Conservation (phyloP, 2,797 vertebrate species). For the Trachops cirrhosus region DNA sequence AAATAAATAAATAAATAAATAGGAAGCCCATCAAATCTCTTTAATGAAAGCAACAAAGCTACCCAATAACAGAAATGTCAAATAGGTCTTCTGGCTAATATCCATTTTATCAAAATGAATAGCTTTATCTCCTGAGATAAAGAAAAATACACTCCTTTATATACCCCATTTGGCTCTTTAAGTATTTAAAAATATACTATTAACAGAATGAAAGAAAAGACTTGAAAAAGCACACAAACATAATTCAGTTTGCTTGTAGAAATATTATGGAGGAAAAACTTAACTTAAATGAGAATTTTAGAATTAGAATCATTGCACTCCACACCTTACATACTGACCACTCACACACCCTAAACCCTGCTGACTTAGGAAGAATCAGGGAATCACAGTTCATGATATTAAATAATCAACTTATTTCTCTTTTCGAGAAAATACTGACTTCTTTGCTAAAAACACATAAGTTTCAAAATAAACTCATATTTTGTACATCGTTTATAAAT, state of each 20-base stretch:
- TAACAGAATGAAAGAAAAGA: neutral
- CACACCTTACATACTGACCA: neutral
- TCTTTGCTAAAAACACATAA: conserved; percentile 20
- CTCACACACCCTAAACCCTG: neutral
- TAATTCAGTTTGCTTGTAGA: neutral
- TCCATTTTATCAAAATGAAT: conserved; percentile 19
- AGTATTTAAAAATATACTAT: neutral
- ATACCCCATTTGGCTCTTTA: neutral
- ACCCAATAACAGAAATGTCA: neutral
- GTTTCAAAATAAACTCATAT: neutral
- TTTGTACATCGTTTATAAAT: conserved; percentile 2
- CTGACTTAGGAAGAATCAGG: neutral
- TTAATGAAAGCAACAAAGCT: neutral
- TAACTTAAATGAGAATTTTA: neutral
- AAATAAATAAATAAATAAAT: too few species aligned
- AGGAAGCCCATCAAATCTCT: neutral
- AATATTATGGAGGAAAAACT: neutral
- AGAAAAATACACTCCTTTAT: conserved; percentile 11
- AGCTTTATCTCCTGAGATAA: neutral
- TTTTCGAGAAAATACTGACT: conserved; percentile 25
- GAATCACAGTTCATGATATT: neutral
- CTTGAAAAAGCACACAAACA: neutral
- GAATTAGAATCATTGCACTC: neutral
- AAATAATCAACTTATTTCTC: neutral
- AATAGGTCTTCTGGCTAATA: neutral